Percentiles rank a stretch among this genome's conserved stretches.
Conservation (phyloP, 2,888 invertebrate species). For the Tipula lateralis region DNA sequence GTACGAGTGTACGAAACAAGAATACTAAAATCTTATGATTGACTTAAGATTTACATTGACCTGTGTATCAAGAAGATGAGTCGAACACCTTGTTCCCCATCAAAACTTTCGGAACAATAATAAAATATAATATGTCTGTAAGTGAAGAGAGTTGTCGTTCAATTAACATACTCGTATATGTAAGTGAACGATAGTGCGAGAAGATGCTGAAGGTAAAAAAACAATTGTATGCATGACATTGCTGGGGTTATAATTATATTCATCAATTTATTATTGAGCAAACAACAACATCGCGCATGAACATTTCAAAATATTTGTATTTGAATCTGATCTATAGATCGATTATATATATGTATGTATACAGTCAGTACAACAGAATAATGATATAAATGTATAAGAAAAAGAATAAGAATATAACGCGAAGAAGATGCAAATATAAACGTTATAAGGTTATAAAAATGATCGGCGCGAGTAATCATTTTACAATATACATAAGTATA, state of each 20-base stretch:
- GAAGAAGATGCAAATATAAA: not conserved
- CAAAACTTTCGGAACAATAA: not conserved
- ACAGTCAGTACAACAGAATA: not conserved
- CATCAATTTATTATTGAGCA: slow-evolving; percentile 15
- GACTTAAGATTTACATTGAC: not conserved
- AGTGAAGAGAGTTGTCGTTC: not conserved
- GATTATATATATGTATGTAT: not conserved
- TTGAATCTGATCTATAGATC: not conserved
- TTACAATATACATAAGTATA: not conserved
- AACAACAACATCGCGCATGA: not conserved
- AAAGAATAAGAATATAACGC: not conserved
- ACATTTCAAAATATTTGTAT: not conserved
- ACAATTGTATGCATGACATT: not conserved
- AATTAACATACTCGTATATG: too few species aligned
- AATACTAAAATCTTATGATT: not conserved
- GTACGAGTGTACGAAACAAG: not conserved
- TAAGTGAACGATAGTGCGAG: not conserved
- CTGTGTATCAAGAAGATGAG: not conserved
- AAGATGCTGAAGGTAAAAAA: not conserved
- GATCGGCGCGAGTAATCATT: not conserved
- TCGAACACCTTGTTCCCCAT: slow-evolving; percentile 14
- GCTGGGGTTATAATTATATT: slow-evolving; percentile 1
- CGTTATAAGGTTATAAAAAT: not conserved
- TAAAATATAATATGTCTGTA: not conserved
- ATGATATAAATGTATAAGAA: not conserved